phyloP scores from a whole-genome alignment of 2,888 invertebrate genomes.

The Calliopum simillimum region DNA sequence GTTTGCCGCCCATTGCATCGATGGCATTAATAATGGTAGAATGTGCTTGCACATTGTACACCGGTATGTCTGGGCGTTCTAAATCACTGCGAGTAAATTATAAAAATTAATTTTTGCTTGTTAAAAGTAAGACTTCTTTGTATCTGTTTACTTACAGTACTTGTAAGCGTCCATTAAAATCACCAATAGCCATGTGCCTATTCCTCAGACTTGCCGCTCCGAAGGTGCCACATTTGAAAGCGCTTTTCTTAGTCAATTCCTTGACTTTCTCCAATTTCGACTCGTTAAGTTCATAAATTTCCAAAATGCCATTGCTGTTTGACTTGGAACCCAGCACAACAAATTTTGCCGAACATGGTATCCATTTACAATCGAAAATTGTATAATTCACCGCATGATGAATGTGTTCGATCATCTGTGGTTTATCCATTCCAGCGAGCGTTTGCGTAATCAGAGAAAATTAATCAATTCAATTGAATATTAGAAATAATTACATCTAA shows the following conservation, averaged over 20 bases:
- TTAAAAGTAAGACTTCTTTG: background rate
- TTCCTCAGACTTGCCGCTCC: conserved; percentile 86
- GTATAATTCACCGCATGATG: conserved; percentile 87
- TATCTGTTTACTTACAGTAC: conserved; percentile 75
- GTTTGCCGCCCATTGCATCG: conserved; percentile 89
- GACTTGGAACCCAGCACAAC: conserved; percentile 88
- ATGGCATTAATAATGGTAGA: conserved; percentile 89
- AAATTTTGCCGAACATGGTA: conserved; percentile 94
- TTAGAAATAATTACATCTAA: background rate
- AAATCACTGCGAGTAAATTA: conserved; percentile 75
- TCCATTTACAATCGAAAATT: conserved; percentile 94
- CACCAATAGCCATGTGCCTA: conserved; percentile 88
- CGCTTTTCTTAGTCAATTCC: conserved; percentile 82
- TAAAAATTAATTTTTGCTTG: background rate
- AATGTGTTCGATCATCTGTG: conserved; percentile 89
- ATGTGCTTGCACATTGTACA: conserved; percentile 85
- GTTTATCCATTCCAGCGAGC: conserved; percentile 74
- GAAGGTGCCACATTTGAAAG: conserved; percentile 94
- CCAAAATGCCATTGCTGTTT: conserved; percentile 85
- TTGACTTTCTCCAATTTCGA: conserved; percentile 79
- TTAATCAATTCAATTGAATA: background rate
- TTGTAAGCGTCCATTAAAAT: conserved; percentile 86
- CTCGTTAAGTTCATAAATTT: conserved; percentile 82
- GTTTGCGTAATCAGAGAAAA: too few relatives aligned
- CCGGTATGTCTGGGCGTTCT: conserved; percentile 77